Evolutionary conservation across 2,888 invertebrate genomes (phyloP).

Genomic region (Nephrocerus scutellatus): DNA sequence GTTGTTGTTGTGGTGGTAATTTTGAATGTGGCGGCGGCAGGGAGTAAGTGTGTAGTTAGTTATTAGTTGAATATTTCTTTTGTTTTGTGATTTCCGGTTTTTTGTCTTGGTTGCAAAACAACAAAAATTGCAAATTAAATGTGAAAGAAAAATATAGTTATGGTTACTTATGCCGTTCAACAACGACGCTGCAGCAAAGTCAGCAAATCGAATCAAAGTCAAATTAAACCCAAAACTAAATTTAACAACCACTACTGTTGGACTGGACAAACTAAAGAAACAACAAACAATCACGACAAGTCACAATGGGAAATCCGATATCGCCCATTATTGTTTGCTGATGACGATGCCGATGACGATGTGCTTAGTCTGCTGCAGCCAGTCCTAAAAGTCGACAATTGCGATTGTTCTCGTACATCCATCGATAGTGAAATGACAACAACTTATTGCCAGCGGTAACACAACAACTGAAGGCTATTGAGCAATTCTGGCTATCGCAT

Average conservation of each 20-base stretch:
- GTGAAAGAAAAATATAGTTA: too few species aligned
- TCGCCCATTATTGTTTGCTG: too few species aligned
- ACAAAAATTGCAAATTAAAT: neutral
- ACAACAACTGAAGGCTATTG: too few species aligned
- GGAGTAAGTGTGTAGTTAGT: neutral
- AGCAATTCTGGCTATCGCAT: too few species aligned
- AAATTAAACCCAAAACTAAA: slow-evolving; percentile 1
- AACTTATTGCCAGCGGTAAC: too few species aligned
- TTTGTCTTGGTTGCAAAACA: neutral
- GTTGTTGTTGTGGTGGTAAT: slow-evolving; percentile 12
- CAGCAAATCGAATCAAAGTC: slow-evolving; percentile 19
- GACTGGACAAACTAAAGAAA: neutral
- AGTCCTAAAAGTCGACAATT: too few species aligned
- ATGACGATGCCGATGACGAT: too few species aligned
- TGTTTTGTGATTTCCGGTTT: neutral
- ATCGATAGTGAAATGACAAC: too few species aligned
- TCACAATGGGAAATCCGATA: too few species aligned
- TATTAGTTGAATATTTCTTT: neutral
- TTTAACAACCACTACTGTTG: slow-evolving; percentile 1
- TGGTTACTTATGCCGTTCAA: slow-evolving; percentile 3
- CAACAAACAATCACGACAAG: slow-evolving; percentile 3
- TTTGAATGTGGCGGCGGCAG: slow-evolving; percentile 4
- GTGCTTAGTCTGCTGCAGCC: too few species aligned
- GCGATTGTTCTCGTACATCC: too few species aligned
- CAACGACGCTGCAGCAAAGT: slow-evolving; percentile 16